Base-by-base conservation (phyloP, 2,797 vertebrate genomes). In the Lerista edwardsae region DNA sequence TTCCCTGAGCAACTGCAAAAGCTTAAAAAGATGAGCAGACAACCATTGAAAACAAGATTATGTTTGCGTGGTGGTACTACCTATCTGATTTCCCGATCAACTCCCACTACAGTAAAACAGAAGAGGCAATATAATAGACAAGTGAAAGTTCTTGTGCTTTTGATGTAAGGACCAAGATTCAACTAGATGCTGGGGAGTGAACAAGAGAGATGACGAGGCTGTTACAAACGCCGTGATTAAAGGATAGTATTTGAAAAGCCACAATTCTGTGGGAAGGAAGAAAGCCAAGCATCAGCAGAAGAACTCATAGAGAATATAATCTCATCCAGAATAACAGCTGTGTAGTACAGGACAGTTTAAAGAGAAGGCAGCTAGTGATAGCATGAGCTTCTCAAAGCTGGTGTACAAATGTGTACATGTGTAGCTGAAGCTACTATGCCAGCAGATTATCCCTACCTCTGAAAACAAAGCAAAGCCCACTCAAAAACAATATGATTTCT, bases 1-100 rank as follows among this genome's bases (percentile, higher is more conserved):
- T 90, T 91, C 91, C 91, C 83, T 86, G 88, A 93, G 91, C 86
- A 91, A 94, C 90, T 88, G 78, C 91, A 89, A 89, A 91, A 83
- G 87, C 92, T 90, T 86, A 87, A 92, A 93, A 84, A 92, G 93
- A 91, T 80, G 90, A 89, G 74, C 80, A 88, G 88, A 88, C 91
- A 75, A 25, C 82, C 80, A 72, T 76, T 67, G 47, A 77, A 73
- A 89, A 59, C 84, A 94, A 91, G 86, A 92, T 89, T 88, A 94
- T 92, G 88, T 80, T 80, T 92, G 85, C 64, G 90, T 94, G 86
- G 88, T 93, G 86, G 92, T 92, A 86, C 88, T 86, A 86, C 83
- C 93, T 83, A 86, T 84, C 93, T 83, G 79, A 0, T 0, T 82
- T 88, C 81, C 81, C 90, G 89, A 92, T 90, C 91, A 87, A 88